Percentiles rank a stretch among this genome's conserved stretches.
These are phyloP conservation scores for Drosophila tripunctata DNA, from an alignment of 2,888 invertebrate genomes.

Conservation along the genomic window DNA sequence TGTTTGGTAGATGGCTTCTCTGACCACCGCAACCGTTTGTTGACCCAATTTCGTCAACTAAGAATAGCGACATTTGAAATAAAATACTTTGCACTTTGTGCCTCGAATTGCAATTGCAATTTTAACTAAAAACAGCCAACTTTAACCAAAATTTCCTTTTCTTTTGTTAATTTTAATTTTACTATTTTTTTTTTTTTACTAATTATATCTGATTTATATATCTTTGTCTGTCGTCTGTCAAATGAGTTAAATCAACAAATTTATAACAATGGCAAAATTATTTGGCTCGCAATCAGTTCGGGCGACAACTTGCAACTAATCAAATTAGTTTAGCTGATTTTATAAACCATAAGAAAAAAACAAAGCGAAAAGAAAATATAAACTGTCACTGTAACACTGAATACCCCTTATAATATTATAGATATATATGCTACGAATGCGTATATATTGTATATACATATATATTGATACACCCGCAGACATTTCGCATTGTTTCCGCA, in stretches of 20 bases:
- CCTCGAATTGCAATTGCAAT: slow-evolving; percentile 38
- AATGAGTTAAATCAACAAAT: slow-evolving; percentile 41
- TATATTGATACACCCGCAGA: slow-evolving; percentile 15
- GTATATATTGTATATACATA: neutral
- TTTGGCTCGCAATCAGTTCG: slow-evolving; percentile 62
- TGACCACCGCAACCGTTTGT: slow-evolving; percentile 56
- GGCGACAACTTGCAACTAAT: slow-evolving; percentile 45
- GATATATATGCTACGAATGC: neutral
- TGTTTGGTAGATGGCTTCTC: slow-evolving; percentile 44
- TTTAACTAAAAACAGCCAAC: neutral
- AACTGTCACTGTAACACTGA: neutral
- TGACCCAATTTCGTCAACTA: slow-evolving; percentile 69
- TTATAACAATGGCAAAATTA: slow-evolving; percentile 59
- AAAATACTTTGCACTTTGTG: slow-evolving; percentile 21
- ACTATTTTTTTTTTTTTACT: no score
- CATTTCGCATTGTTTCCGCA: slow-evolving; percentile 57
- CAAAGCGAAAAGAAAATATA: neutral
- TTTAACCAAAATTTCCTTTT: slow-evolving; percentile 1
- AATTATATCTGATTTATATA: slow-evolving; percentile 63
- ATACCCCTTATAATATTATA: slow-evolving; percentile 19
- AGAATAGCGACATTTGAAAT: slow-evolving; percentile 58
- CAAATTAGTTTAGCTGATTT: slow-evolving; percentile 49
- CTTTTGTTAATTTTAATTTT: no score
- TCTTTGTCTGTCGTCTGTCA: slow-evolving; percentile 53
- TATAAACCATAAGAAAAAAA: slow-evolving; percentile 2